A percentile compares a stretch with the other conserved stretches of the same genome.
Evolutionary conservation across 2,113 vertebrate species (phyloP).

Genomic region (Phoenicopterus ruber): DNA sequence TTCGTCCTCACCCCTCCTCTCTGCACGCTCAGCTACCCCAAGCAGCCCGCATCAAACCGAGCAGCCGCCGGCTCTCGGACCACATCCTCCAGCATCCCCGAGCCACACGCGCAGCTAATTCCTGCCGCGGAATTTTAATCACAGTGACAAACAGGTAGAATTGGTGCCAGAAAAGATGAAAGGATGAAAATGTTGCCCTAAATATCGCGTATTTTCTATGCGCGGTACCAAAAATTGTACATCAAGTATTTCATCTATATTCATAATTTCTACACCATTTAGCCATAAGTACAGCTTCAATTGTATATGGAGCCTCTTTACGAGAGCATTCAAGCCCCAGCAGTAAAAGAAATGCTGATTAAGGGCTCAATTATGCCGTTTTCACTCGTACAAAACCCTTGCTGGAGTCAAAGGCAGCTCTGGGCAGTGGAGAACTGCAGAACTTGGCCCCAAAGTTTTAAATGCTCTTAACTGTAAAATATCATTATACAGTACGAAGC

Average conservation of each 20-base stretch:
- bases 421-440: not conserved
- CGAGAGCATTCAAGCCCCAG: constrained; percentile 20
- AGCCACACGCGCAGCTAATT: not conserved
- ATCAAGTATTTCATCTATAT: constrained; percentile 43
- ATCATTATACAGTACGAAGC: not conserved
- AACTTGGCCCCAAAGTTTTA: not conserved
- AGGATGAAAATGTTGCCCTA: constrained; percentile 38
- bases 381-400: constrained; percentile 7
- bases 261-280: constrained; percentile 60
- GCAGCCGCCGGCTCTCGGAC: not conserved
- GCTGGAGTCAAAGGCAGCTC: constrained; percentile 4
- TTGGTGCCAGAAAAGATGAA: constrained; percentile 46
- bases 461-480: not conserved
- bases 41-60: fast-evolving
- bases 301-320: constrained; percentile 46
- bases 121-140: not conserved
- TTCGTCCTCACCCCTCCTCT: not conserved
- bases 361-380: constrained; percentile 30
- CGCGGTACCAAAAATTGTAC: not conserved
- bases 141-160: constrained; percentile 21
- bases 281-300: constrained; percentile 43
- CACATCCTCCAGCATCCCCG: not conserved
- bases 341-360: constrained; percentile 58
- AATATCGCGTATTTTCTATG: constrained; percentile 3
- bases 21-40: not conserved